A percentile compares a stretch with the other conserved stretches of the same genome.
These are phyloP conservation scores for Hermaeophaga mercurialis DNA, from an alignment of 2,888 invertebrate genomes.

Conservation along the genomic window DNA sequence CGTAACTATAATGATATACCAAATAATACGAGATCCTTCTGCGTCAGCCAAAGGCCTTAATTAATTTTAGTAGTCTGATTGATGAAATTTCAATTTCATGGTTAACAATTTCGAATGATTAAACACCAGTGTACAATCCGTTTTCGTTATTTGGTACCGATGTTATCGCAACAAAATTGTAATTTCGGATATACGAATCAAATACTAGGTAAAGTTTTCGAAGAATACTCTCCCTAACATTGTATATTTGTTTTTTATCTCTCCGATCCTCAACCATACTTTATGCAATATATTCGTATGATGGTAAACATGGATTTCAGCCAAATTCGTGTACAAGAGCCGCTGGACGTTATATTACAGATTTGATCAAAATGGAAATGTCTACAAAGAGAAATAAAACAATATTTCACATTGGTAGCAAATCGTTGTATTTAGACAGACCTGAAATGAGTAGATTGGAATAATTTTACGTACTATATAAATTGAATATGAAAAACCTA, in stretches of 20 bases:
- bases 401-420: constrained; percentile 26
- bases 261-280: background rate
- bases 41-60: too few species aligned
- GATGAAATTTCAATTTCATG: too few species aligned
- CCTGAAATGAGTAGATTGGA: too few species aligned
- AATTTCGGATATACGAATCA: background rate
- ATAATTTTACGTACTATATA: too few species aligned
- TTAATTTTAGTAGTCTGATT: too few species aligned
- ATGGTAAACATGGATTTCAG: constrained; percentile 12
- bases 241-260: constrained; percentile 4
- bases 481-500: too few species aligned
- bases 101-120: too few species aligned
- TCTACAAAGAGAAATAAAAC: constrained; percentile 23
- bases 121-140: too few species aligned
- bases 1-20: background rate
- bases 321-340: constrained; percentile 9
- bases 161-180: background rate
- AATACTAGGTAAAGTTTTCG: background rate
- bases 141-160: background rate
- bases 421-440: too few species aligned
- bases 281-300: background rate
- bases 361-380: constrained; percentile 22
- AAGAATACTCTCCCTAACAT: constrained; percentile 1
- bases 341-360: constrained; percentile 16
- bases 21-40: too few species aligned